These are phyloP conservation scores for Tragopan temminckii DNA, from an alignment of 2,797 vertebrate genomes.

Conservation along the genomic window DNA sequence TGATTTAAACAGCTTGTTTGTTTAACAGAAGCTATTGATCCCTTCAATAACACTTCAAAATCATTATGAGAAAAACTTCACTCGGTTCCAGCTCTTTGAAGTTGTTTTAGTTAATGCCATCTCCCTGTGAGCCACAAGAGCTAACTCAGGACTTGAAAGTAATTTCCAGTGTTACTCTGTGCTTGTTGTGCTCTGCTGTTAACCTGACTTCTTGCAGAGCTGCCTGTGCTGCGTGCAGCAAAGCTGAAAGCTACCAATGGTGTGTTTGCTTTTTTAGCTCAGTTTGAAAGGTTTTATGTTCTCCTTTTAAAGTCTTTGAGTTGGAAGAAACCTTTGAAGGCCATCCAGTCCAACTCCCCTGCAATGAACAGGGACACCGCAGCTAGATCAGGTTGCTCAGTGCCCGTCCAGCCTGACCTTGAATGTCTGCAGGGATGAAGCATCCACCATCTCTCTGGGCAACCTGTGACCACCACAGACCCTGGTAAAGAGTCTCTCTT, in stretches of 20 bases:
- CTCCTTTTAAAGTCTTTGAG: not conserved
- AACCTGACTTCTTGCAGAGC: not conserved
- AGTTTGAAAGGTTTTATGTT: not conserved
- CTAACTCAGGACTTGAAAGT: not conserved
- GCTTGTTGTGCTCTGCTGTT: not conserved
- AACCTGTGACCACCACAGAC: too few relatives aligned
- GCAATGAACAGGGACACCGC: too few relatives aligned
- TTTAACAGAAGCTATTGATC: slow-evolving; percentile 50
- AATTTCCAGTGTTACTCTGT: not conserved
- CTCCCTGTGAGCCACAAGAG: not conserved
- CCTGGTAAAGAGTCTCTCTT: too few relatives aligned
- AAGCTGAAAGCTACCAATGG: not conserved
- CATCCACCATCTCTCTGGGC: too few relatives aligned
- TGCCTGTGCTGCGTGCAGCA: not conserved
- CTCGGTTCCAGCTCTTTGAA: slow-evolving; percentile 54
- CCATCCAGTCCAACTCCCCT: too few relatives aligned
- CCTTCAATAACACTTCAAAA: slow-evolving; percentile 49
- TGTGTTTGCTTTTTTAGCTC: not conserved
- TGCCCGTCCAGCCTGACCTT: too few relatives aligned
- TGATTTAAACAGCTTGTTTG: slow-evolving; percentile 22
- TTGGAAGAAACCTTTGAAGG: too few relatives aligned
- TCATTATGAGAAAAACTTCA: slow-evolving; percentile 39
- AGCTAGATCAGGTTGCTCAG: too few relatives aligned
- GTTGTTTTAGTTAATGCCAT: slow-evolving; percentile 25
- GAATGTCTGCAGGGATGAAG: too few relatives aligned